Percentiles rank a stretch among this genome's conserved stretches.
phyloP scores from a whole-genome alignment of 1,140 invertebrate genomes.

The Diploscapter pachys region DNA sequence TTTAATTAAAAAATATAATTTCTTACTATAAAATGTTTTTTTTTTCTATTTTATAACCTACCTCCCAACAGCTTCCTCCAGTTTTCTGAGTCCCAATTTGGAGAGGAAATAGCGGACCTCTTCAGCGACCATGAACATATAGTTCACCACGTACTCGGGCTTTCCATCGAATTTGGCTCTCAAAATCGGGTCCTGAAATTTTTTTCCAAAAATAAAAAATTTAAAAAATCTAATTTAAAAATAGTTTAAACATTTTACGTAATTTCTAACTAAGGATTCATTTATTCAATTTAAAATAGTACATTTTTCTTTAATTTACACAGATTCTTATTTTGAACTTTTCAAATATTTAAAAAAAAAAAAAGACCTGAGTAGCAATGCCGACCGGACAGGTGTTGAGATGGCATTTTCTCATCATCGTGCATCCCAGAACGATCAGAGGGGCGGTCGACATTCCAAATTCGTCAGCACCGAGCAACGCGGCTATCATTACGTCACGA shows the following conservation, averaged over 20 bases:
- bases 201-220: slow-evolving; percentile 2
- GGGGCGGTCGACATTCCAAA: slow-evolving; percentile 92
- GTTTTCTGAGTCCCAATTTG: slow-evolving; percentile 77
- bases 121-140: slow-evolving; percentile 92
- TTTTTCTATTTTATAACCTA: too few species aligned
- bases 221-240: neutral
- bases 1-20: too few species aligned
- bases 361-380: slow-evolving; percentile 76
- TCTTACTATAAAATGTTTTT: too few species aligned
- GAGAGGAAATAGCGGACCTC: slow-evolving; percentile 80
- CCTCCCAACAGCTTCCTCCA: slow-evolving; percentile 89
- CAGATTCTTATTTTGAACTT: too few species aligned
- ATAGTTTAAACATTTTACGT: neutral
- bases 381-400: slow-evolving; percentile 98
- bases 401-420: slow-evolving; percentile 99
- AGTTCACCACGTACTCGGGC: slow-evolving; percentile 95
- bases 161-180: slow-evolving; percentile 94
- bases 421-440: slow-evolving; percentile 91
- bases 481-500: slow-evolving; percentile 93
- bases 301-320: too few species aligned
- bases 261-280: neutral
- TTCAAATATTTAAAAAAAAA: too few species aligned
- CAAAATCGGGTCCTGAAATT: slow-evolving; percentile 77
- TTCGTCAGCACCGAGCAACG: slow-evolving; percentile 91
- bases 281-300: too few species aligned